Evolutionary conservation across 2,888 invertebrate species (phyloP).

Genomic region (Lingula anatina): DNA sequence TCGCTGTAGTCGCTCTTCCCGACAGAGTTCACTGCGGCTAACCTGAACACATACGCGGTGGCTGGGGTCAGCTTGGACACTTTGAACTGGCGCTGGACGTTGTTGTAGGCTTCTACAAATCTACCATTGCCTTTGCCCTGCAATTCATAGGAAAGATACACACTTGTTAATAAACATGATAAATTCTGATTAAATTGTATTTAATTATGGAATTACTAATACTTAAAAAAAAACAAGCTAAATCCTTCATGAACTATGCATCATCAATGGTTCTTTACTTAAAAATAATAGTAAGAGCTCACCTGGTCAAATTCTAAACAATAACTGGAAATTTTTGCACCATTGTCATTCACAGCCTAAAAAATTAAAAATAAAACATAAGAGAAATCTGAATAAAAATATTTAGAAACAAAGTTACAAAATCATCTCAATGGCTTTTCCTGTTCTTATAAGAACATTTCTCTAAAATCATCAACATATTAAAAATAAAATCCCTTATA

Average conservation of each 20-base stretch:
- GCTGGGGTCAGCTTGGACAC: slow-evolving; percentile 72
- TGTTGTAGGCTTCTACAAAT: slow-evolving; percentile 69
- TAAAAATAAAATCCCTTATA: no score
- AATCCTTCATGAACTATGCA: no score
- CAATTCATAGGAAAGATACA: slow-evolving; percentile 3
- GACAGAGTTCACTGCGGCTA: slow-evolving; percentile 76
- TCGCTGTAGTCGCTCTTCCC: slow-evolving; percentile 60
- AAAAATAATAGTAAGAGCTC: no score
- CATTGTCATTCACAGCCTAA: slow-evolving; percentile 69
- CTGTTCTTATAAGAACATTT: no score
- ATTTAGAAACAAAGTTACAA: neutral
- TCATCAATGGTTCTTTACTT: no score
- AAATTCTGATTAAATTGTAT: no score
- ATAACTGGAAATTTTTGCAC: slow-evolving; percentile 72
- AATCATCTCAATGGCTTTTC: no score
- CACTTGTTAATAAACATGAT: neutral
- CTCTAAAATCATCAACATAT: no score
- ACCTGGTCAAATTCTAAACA: slow-evolving; percentile 65
- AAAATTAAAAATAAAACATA: slow-evolving; percentile 12
- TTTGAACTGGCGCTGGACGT: slow-evolving; percentile 71
- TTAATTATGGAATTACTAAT: no score
- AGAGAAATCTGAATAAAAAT: neutral
- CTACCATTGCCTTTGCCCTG: slow-evolving; percentile 55
- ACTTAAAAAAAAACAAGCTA: no score
- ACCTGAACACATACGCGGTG: slow-evolving; percentile 74